phyloP scores from a whole-genome alignment of 2,888 invertebrate genomes.

The Chalcosyrphus nemorum region DNA sequence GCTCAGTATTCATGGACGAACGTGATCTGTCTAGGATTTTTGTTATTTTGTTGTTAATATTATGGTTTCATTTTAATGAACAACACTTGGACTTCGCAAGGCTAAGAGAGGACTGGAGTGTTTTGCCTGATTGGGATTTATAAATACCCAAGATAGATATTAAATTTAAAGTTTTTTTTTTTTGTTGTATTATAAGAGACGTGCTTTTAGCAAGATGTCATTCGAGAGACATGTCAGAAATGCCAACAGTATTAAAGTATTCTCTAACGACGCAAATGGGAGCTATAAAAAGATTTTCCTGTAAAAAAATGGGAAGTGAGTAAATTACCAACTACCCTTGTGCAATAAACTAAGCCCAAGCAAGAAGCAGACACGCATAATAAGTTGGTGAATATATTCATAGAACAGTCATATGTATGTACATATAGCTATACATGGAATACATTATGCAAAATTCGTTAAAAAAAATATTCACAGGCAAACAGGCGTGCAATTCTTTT shows the following conservation, averaged over 20 bases:
- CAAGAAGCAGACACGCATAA: conserved; percentile 25
- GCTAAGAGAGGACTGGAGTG: background rate
- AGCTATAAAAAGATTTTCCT: background rate
- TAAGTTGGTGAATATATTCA: background rate
- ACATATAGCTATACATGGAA: no score
- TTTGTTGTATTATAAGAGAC: background rate
- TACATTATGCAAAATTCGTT: background rate
- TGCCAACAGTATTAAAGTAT: background rate
- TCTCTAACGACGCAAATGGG: conserved; percentile 14
- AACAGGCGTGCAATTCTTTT: conserved; percentile 15
- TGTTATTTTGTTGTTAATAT: no score
- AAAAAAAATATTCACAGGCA: background rate
- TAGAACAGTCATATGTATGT: no score
- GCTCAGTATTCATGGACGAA: background rate
- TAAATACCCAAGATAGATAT: conserved; percentile 10
- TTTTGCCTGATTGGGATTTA: conserved; percentile 6
- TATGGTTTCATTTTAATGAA: background rate
- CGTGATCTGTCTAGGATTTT: background rate
- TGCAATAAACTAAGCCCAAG: background rate
- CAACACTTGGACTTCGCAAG: background rate
- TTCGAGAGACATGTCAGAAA: background rate
- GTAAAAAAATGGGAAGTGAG: background rate
- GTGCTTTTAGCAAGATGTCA: background rate
- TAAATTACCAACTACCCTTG: background rate
- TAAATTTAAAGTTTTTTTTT: conserved; percentile 13